phyloP scores from a whole-genome alignment of 2,797 vertebrate genomes.

The Gila robusta region DNA sequence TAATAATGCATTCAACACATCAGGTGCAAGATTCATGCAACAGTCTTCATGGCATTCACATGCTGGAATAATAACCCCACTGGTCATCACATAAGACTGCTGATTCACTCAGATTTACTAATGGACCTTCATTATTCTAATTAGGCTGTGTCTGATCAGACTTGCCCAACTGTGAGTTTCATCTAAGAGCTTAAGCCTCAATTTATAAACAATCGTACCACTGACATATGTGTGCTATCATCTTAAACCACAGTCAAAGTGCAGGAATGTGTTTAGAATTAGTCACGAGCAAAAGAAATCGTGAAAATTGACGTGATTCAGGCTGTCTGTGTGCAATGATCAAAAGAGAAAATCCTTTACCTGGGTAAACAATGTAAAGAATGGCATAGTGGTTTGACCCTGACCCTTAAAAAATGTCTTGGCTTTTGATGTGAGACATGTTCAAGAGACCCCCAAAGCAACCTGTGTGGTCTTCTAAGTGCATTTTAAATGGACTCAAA shows the following conservation, averaged over 20 bases:
- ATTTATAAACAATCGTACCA: conserved; percentile 24
- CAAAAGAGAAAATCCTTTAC: conserved; percentile 28
- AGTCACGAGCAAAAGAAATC: neutral
- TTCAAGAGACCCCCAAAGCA: conserved; percentile 9
- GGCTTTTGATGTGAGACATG: conserved; percentile 11
- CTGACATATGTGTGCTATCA: conserved; percentile 45
- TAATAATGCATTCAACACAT: neutral
- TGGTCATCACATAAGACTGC: neutral
- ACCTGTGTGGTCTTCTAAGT: conserved; percentile 38
- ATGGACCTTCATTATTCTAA: conserved; percentile 2
- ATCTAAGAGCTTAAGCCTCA: conserved; percentile 23
- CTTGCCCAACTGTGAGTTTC: conserved; percentile 29
- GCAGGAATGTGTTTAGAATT: conserved; percentile 33
- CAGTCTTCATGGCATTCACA: neutral
- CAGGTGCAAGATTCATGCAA: neutral
- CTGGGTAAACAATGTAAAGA: conserved; percentile 25
- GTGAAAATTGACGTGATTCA: conserved; percentile 1
- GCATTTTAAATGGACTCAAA: neutral
- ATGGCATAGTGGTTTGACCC: conserved; percentile 22
- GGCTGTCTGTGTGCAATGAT: neutral
- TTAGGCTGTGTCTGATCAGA: neutral
- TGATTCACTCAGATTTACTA: conserved; percentile 27
- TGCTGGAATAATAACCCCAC: neutral
- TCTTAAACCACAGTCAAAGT: neutral
- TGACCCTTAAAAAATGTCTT: conserved; percentile 24